phyloP scores from a whole-genome alignment of 2,888 invertebrate species.

The Ommatoiulus sabulosus region DNA sequence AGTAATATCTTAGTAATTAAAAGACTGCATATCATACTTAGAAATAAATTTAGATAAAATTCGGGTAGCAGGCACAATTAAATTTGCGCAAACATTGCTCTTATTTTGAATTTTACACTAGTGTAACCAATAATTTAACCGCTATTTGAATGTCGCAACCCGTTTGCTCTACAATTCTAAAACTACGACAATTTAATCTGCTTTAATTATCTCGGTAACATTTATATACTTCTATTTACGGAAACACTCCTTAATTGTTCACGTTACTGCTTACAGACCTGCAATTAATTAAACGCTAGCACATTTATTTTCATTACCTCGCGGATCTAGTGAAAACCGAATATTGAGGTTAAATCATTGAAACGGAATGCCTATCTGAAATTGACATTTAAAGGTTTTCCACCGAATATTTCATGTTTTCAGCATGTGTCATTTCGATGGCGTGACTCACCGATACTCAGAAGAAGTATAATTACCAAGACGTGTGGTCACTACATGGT shows the following conservation, averaged over 20 bases:
- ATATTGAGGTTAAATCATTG: not conserved
- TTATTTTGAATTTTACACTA: not conserved
- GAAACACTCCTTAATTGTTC: not conserved
- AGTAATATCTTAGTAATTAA: too few relatives aligned
- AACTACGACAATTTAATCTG: not conserved
- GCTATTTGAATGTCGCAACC: not conserved
- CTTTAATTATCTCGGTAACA: not conserved
- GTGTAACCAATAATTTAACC: not conserved
- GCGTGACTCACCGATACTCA: not conserved
- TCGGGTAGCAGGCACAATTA: not conserved
- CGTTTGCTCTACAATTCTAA: not conserved
- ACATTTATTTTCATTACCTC: not conserved
- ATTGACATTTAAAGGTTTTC: constrained; percentile 14
- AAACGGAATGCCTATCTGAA: constrained; percentile 30
- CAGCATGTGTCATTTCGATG: not conserved
- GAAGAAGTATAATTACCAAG: not conserved
- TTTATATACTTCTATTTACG: not conserved
- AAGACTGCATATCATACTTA: not conserved
- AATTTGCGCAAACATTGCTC: not conserved
- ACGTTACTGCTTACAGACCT: not conserved
- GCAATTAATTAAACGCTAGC: not conserved
- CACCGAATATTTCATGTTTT: not conserved
- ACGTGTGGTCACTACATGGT: constrained; percentile 38
- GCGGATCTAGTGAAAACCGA: not conserved
- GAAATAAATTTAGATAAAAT: not conserved